Base-by-base conservation (phyloP, 53 echinoderm and acorn worm species). In the Crossaster papposus region DNA sequence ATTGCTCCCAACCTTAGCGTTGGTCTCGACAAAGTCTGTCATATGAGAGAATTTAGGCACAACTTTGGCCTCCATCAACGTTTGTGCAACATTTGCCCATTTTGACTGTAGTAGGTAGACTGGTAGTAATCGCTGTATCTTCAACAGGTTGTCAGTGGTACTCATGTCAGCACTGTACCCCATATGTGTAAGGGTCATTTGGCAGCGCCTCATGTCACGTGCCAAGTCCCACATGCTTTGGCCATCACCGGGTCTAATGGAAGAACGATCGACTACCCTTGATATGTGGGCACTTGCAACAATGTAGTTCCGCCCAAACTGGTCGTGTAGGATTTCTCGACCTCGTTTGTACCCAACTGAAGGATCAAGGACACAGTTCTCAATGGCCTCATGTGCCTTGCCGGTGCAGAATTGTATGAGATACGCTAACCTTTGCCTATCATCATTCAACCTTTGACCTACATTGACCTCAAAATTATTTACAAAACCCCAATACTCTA, bases 131-230 rank as follows among this genome's bases (percentile, higher is more conserved):
- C 92, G 80, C 80, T n/a, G 94, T 13, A 92, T 86, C 85, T 91
- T 92, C n/a, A n/a, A n/a, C n/a, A n/a, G n/a, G n/a, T n/a, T n/a
- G n/a, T n/a, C n/a, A n/a, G n/a, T n/a, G n/a, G n/a, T n/a, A n/a
- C n/a, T n/a, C n/a, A n/a, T n/a, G n/a, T n/a, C n/a, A n/a, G n/a
- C n/a, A n/a, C n/a, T 62, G 79, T 95, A 93, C 18, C 91, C 70
- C 93, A 95, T 95, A 70, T 95, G 93, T 11, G 87, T 78, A 24
- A 88, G 75, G 2, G 91, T 91, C 85, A 93, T 92, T 64, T 93
- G 89, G n/a, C 95, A 95, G 9, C 92, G 81, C 30, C 91, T 91
- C 93, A 93, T 95, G 82, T 93, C 93, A 35, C 91, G n/a, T n/a
- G 91, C 95, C 8, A 91, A 65, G 55, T 95, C 91, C 89, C 84